Base-by-base conservation (phyloP, 2,797 vertebrate species). In the Rhinichthys osculus region DNA sequence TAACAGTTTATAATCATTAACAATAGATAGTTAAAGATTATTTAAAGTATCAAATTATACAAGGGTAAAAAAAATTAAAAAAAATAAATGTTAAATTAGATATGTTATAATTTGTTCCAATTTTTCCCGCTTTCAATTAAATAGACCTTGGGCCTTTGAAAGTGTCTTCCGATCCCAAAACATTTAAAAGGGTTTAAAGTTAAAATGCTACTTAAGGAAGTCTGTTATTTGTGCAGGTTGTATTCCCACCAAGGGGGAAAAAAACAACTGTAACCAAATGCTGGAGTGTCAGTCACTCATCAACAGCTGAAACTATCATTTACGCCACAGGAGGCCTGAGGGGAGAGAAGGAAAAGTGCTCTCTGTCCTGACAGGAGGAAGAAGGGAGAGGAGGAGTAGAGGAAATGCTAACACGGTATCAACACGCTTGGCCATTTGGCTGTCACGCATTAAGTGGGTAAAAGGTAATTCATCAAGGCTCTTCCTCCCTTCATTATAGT, bases 391-490 rank as follows among this genome's bases (percentile, higher is more conserved):
- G 91, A 90, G 76, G 90, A 93, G 90, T 85, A 82, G 85, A 72
- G 90, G 50, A 90, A 89, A 88, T 84, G 81, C 14, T 62, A 23
- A 72, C 44, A 78, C 85, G 78, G 71, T 83, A 90, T 92, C 90
- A 92, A 91, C 93, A 91, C 92, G 94, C 92, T 92, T 95, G 93
- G 92, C 94, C 94, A 95, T 95, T 95, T 95, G 94, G 91, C 91
- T 89, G 93, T 92, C 90, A 88, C 93, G 90, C 90, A 89, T 90
- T 87, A 91, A 77, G 66, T 44, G 89, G 90, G 90, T 90, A 93
- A 87, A 89, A 90, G 87, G 88, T 89, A 92, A 93, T 87, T 89
- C 86, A 89, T 92, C 90, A 92, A 84, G 76, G 10, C 19, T 76
- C 66, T 74, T 79, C 85, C 44, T 77, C 27, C 30, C 17, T 57